Base-by-base conservation (phyloP, 2,113 vertebrate species). In the Entosphenus tridentatus region DNA sequence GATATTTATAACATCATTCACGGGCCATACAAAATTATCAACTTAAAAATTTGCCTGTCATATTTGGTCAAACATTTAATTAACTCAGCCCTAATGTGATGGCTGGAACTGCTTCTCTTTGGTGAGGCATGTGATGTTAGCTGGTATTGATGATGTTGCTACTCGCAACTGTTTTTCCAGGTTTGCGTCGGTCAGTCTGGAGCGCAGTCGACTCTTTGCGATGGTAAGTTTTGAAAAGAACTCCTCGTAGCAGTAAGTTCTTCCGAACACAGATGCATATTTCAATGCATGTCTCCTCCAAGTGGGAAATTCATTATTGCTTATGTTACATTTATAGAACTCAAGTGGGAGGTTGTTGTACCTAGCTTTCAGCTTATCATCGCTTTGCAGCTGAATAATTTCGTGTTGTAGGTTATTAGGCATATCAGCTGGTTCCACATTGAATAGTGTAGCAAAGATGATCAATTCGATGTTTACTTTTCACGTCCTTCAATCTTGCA, bases 371-470 rank as follows among this genome's bases (percentile, higher is more conserved):
- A 77, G 68, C 70, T 78, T 69, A 71, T 71, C 71, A 56, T 77
- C 73, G 56, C 75, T 78, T 78, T 79, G 73, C 75, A 78, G 73
- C 70, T 75, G 62, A 70, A 65, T 74, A 69, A 73, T 69, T 76
- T 75, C 71, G 68, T 70, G 75, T 73, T 77, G 74, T 67, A 77
- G 70, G 72, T 72, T 76, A 67, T 75, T 70, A 73, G 76, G 69
- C 69, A 75, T 56, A 74, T 72, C 70, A 71, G 74, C 74, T 75
- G 75, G 67, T 75, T 77, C 73, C 62, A 73, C 70, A 76, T 72
- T 76, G 72, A 77, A 76, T 55, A 68, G 12, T 68, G 69, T 76
- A 69, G 72, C 73, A 73, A 75, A 79, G 69, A 73, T 74, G 73
- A 57, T 59, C 11, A 75, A 69, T 75, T 76, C 70, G 67, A 71